A percentile compares a stretch with the other conserved stretches of the same genome.
Evolutionary conservation across 2,888 invertebrate species (phyloP).

Genomic region (Drepanosiphum platanoidis): DNA sequence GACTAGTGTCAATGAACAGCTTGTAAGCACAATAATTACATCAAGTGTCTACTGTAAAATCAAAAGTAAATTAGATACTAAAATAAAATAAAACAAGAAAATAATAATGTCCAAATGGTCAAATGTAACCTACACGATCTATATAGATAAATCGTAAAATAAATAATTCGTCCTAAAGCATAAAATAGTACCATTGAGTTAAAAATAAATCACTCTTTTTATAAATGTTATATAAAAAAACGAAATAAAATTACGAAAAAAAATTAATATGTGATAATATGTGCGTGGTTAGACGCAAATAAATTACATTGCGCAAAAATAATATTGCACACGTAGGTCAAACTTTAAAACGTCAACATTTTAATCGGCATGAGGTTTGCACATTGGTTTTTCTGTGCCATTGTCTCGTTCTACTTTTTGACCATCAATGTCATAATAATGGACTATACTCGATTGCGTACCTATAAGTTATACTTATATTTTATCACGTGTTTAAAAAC

Average conservation of each 20-base stretch:
- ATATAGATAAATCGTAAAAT: constrained; percentile 2
- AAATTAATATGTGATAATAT: background rate
- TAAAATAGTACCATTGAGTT: background rate
- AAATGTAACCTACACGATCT: background rate
- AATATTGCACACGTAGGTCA: background rate
- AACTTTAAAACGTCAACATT: background rate
- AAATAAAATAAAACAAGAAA: constrained; percentile 2
- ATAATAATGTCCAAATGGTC: constrained; percentile 21
- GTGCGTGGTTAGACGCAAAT: background rate
- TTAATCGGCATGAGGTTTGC: constrained; percentile 52
- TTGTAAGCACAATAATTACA: constrained; percentile 12
- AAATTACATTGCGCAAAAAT: background rate
- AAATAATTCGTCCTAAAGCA: background rate
- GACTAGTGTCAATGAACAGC: background rate
- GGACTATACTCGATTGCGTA: constrained; percentile 47
- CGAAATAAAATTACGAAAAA: background rate
- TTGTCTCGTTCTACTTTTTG: constrained; percentile 59
- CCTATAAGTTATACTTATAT: constrained; percentile 54
- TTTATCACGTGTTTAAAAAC: constrained; percentile 16
- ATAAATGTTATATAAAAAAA: background rate
- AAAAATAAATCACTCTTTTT: background rate
- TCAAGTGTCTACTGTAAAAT: constrained; percentile 16
- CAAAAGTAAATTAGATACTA: constrained; percentile 18
- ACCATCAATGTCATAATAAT: constrained; percentile 57
- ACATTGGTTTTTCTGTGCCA: constrained; percentile 13